A percentile compares a stretch with the other conserved stretches of the same genome.
Conservation (phyloP, 2,888 invertebrate species). For the Dendrolimus houi region DNA sequence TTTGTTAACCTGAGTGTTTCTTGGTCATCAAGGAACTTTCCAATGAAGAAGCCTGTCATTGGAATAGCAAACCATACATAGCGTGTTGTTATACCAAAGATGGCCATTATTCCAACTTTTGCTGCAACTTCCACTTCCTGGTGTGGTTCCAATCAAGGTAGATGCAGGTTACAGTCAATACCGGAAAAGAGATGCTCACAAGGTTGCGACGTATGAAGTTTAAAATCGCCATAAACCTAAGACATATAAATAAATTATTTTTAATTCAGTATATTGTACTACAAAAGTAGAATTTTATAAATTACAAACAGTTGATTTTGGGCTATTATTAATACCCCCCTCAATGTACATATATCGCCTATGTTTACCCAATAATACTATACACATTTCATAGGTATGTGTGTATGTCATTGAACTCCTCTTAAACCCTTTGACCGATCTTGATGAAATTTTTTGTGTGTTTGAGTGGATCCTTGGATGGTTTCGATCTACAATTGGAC, state of each 20-base stretch:
- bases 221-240: conserved; percentile 72
- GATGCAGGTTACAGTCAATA: conserved; percentile 74
- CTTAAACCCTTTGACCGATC: no score
- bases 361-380: no score
- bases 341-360: no score
- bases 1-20: conserved; percentile 83
- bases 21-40: conserved; percentile 79
- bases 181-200: conserved; percentile 81
- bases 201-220: conserved; percentile 78
- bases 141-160: conserved; percentile 85
- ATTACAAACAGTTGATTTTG: no score
- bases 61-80: conserved; percentile 73
- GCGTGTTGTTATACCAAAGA: conserved; percentile 75
- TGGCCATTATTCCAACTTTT: conserved; percentile 58
- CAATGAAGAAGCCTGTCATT: conserved; percentile 74
- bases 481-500: no score
- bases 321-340: no score
- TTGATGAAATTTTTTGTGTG: no score
- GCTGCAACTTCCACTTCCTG: conserved; percentile 80
- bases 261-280: no score
- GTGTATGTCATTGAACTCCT: no score
- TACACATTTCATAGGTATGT: no score
- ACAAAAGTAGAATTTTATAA: no score
- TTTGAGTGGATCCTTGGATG: no score
- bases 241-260: not conserved